These are phyloP conservation scores for Brachypodius melanocephalos DNA, from an alignment of 2,113 vertebrate genomes.

Conservation along the genomic window DNA sequence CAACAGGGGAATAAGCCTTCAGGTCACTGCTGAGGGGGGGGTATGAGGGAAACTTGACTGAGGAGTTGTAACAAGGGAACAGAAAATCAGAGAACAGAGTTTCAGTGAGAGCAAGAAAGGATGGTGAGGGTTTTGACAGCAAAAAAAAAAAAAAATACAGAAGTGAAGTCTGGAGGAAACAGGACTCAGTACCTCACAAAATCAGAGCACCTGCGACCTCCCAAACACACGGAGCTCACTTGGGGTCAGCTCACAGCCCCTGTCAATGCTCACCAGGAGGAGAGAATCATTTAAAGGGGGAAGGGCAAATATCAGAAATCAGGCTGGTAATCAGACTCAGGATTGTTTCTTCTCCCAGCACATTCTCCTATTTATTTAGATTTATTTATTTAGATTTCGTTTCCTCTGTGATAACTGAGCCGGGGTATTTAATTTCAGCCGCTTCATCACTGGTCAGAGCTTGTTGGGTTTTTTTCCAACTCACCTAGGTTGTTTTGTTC, in stretches of 20 bases:
- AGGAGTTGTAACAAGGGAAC: background rate
- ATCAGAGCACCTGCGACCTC: background rate
- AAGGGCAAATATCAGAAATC: background rate
- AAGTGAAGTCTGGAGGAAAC: background rate
- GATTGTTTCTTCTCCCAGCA: background rate
- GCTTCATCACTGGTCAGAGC: background rate
- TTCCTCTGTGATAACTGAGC: background rate
- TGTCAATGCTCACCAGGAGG: background rate
- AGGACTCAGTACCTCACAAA: background rate
- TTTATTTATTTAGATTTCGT: background rate
- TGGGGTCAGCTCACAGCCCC: background rate
- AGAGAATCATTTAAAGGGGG: background rate
- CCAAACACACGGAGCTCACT: background rate
- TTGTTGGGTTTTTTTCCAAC: background rate
- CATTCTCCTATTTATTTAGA: background rate
- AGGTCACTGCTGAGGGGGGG: background rate
- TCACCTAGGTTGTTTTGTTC: background rate
- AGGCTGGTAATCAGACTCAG: background rate
- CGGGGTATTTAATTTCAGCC: background rate
- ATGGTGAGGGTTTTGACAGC: background rate
- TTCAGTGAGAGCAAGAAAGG: background rate
- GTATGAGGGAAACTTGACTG: accelerated
- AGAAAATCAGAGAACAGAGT: background rate
- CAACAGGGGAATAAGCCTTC: background rate
- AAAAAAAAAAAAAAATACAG: background rate